These are phyloP conservation scores for Gila orcuttii DNA, from an alignment of 2,113 vertebrate species.

Conservation along the genomic window DNA sequence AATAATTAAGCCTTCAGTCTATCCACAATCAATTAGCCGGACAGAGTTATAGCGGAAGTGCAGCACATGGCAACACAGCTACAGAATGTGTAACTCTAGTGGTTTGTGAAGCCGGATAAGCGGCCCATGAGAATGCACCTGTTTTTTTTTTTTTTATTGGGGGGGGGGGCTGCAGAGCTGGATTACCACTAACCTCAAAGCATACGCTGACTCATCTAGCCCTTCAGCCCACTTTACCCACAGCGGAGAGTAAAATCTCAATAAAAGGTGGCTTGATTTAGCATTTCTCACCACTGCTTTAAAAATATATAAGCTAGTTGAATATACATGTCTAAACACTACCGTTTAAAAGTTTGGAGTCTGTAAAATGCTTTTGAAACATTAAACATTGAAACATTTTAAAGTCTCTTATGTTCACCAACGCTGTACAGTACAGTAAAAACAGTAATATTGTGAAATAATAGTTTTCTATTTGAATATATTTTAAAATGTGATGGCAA, in stretches of 20 bases:
- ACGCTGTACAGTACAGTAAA: no score
- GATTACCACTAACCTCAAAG: constrained; percentile 51
- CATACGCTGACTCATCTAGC: constrained; percentile 20
- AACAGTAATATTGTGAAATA: no score
- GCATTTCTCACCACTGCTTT: background rate
- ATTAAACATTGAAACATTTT: no score
- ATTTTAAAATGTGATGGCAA: no score
- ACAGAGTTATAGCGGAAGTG: background rate
- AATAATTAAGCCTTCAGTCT: constrained; percentile 19
- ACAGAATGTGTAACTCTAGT: constrained; percentile 11
- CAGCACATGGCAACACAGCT: constrained; percentile 12
- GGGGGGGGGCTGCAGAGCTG: constrained; percentile 11
- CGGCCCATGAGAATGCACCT: constrained; percentile 54
- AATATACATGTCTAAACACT: no score
- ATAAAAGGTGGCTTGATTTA: background rate
- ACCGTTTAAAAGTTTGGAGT: no score
- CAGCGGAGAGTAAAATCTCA: constrained; percentile 8
- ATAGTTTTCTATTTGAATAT: no score
- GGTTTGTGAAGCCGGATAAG: constrained; percentile 31
- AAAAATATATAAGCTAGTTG: background rate
- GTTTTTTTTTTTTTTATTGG: constrained; percentile 6
- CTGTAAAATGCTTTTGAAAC: no score
- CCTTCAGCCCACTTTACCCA: background rate
- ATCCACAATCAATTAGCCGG: background rate
- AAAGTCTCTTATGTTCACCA: no score